phyloP scores from a whole-genome alignment of 2,113 vertebrate genomes.

The Terrapene triunguis region DNA sequence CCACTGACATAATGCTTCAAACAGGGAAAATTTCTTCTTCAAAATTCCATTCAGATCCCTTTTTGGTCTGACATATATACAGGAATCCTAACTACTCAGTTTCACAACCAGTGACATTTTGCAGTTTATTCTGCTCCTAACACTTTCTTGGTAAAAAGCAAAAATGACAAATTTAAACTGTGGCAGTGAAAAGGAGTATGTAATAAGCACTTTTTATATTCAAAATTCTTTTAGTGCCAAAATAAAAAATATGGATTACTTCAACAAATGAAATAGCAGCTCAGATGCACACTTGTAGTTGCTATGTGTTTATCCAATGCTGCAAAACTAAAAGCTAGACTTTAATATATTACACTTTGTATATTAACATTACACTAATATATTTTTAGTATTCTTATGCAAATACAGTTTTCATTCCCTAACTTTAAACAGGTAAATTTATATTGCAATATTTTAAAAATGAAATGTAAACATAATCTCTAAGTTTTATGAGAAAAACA shows the following conservation, averaged over 20 bases:
- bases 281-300: neutral
- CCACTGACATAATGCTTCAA: neutral
- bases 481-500: neutral
- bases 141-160: neutral
- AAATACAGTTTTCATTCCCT: conserved; percentile 15
- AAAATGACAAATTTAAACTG: neutral
- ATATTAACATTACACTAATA: neutral
- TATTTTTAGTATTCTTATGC: neutral
- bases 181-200: neutral
- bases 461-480: neutral
- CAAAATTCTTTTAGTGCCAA: neutral
- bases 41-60: neutral
- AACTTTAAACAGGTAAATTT: neutral
- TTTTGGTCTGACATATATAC: neutral
- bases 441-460: neutral
- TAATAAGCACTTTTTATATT: conserved; percentile 23
- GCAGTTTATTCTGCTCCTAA: neutral
- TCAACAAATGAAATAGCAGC: neutral
- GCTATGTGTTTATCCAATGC: neutral
- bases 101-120: neutral
- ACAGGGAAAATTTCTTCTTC: neutral
- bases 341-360: neutral
- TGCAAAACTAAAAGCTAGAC: neutral
- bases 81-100: fast-evolving
- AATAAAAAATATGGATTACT: neutral